Conservation (phyloP, 2,797 vertebrate species). For the Ptychadena robeensis region DNA sequence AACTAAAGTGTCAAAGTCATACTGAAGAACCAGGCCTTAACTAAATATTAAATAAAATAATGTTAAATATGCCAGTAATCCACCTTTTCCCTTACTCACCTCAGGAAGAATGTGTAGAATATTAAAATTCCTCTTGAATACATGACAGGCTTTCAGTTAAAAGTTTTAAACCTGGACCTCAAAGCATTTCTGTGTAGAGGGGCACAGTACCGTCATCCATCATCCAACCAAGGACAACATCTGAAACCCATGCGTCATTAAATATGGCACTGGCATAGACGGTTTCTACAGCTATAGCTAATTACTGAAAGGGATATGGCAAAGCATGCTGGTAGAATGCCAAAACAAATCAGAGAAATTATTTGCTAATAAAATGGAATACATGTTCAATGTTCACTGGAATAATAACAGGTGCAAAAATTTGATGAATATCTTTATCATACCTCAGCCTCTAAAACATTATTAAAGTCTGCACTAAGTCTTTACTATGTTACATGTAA, state of each 20-base stretch:
- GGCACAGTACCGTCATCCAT: slow-evolving; percentile 3
- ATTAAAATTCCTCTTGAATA: neutral
- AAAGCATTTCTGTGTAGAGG: neutral
- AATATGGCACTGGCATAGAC: slow-evolving; percentile 15
- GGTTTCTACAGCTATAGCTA: slow-evolving; percentile 15
- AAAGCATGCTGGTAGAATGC: slow-evolving; percentile 23
- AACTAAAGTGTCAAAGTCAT: neutral
- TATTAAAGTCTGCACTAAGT: slow-evolving; percentile 40
- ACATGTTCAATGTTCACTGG: slow-evolving; percentile 21
- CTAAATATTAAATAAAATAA: slow-evolving; percentile 14
- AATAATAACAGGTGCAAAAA: slow-evolving; percentile 54
- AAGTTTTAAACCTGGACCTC: neutral
- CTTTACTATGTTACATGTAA: slow-evolving; percentile 37
- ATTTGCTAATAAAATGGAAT: slow-evolving; percentile 51
- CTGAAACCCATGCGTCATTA: slow-evolving; percentile 5
- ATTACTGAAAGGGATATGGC: slow-evolving; percentile 29
- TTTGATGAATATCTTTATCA: slow-evolving; percentile 47
- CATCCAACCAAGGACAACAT: slow-evolving; percentile 22
- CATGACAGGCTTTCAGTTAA: slow-evolving; percentile 1
- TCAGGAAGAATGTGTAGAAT: neutral
- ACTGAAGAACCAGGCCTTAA: neutral
- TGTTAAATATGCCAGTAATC: neutral
- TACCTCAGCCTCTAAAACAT: slow-evolving; percentile 25
- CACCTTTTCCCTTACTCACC: neutral
- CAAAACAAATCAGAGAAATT: slow-evolving; percentile 45